Conservation (phyloP, 2,888 invertebrate genomes). For the Zaprionus lineosus region DNA sequence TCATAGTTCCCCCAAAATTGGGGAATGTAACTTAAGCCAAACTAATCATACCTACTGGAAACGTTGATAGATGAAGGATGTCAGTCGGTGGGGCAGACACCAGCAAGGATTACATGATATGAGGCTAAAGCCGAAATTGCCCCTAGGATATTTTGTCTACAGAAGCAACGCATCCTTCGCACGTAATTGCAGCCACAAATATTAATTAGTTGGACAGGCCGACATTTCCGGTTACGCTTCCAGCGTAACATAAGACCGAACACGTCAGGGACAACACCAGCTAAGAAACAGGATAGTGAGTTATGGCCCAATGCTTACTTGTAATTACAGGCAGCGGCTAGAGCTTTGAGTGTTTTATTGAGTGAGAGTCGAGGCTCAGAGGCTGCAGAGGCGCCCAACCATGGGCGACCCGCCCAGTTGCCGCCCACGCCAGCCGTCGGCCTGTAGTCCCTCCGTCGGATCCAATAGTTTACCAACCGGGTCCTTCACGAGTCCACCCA, state of each 20-base stretch:
- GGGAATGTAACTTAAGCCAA: too few species aligned
- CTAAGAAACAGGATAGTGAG: constrained; percentile 31
- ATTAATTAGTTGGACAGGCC: constrained; percentile 56
- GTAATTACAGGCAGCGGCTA: constrained; percentile 17
- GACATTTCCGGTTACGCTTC: not conserved
- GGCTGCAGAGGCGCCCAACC: too few species aligned
- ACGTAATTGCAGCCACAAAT: constrained; percentile 64
- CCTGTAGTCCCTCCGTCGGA: too few species aligned
- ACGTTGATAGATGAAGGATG: too few species aligned
- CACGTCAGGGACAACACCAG: too few species aligned
- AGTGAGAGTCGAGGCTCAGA: constrained; percentile 20
- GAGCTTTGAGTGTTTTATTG: not conserved
- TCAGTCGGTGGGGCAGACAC: too few species aligned
- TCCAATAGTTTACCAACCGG: constrained; percentile 62
- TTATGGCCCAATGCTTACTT: constrained; percentile 26
- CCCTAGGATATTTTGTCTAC: too few species aligned
- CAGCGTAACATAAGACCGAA: constrained; percentile 7
- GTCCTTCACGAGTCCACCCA: constrained; percentile 56
- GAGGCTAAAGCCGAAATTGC: too few species aligned
- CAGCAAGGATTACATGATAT: too few species aligned
- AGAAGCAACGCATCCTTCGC: too few species aligned
- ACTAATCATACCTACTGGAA: too few species aligned
- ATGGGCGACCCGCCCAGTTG: constrained; percentile 27
- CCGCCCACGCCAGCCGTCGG: constrained; percentile 35
- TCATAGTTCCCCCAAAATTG: too few species aligned